phyloP scores from a whole-genome alignment of 2,797 vertebrate genomes.

The Nannoperca obscura region DNA sequence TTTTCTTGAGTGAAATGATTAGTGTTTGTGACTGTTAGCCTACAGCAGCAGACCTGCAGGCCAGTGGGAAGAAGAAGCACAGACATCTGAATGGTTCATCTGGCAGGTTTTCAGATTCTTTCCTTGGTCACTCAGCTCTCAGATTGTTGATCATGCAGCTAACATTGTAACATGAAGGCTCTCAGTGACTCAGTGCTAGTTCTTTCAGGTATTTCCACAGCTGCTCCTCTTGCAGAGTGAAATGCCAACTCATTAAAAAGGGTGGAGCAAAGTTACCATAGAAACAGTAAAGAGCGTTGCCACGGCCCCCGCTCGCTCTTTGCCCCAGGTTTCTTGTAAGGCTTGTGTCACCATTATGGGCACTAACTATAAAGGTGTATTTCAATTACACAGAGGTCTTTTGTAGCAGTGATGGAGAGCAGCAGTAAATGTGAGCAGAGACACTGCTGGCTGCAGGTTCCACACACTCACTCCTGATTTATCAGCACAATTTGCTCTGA shows the following conservation, averaged over 20 bases:
- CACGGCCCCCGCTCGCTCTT: background rate
- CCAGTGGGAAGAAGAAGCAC: background rate
- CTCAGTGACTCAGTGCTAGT: background rate
- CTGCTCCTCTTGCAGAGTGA: background rate
- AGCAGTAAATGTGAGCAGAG: slow-evolving; percentile 39
- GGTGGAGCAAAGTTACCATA: slow-evolving; percentile 22
- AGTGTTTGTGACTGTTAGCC: too few relatives aligned
- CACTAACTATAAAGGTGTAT: slow-evolving; percentile 27
- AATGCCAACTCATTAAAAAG: background rate
- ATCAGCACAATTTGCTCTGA: slow-evolving; percentile 28
- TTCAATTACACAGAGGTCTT: slow-evolving; percentile 28
- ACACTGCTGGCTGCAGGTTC: slow-evolving; percentile 26
- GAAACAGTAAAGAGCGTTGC: slow-evolving; percentile 29
- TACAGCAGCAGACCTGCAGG: background rate
- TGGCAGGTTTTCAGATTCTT: background rate
- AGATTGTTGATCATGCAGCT: background rate
- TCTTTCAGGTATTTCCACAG: background rate
- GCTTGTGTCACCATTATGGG: slow-evolving; percentile 19
- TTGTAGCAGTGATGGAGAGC: slow-evolving; percentile 36
- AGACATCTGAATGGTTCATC: background rate
- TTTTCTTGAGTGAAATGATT: too few relatives aligned
- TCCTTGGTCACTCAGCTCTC: background rate
- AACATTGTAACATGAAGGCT: background rate
- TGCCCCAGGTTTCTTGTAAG: background rate
- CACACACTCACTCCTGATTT: slow-evolving; percentile 39